Percentiles rank a stretch among this genome's conserved stretches.
Evolutionary conservation across 2,888 invertebrate species (phyloP).

Genomic region (Megalurothrips usitatus): DNA sequence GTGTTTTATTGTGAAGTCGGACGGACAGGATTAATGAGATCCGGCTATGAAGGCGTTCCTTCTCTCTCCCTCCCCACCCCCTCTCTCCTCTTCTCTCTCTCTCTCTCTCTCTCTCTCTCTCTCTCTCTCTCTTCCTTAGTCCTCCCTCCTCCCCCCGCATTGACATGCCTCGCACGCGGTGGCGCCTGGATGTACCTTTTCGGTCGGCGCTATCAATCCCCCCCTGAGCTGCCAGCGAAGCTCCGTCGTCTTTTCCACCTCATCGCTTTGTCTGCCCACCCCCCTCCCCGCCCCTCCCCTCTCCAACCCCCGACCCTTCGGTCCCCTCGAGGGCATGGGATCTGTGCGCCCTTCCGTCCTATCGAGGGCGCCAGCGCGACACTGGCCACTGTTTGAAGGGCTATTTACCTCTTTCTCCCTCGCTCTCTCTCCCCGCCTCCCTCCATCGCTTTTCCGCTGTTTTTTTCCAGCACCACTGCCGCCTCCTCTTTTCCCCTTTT

Average conservation of each 20-base stretch:
- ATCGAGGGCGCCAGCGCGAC: not conserved
- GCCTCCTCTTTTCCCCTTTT: not conserved
- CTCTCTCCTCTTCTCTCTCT: not conserved
- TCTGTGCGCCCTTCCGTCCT: too few species aligned
- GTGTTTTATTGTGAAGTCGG: not conserved
- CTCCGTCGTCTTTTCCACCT: too few species aligned
- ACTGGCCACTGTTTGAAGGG: not conserved
- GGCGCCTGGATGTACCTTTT: not conserved
- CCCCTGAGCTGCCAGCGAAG: not conserved
- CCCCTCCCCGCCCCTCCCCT: too few species aligned
- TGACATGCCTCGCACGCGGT: not conserved
- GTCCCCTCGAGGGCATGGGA: too few species aligned
- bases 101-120: not conserved
- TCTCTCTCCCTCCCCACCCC: not conserved
- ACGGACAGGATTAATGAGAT: slow-evolving; percentile 5
- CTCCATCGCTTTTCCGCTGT: not conserved
- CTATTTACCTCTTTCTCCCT: not conserved
- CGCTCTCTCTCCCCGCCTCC: not conserved
- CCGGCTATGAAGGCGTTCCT: not conserved
- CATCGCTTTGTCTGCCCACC: too few species aligned
- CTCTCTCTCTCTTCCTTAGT: not conserved
- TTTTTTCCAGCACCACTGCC: too few species aligned
- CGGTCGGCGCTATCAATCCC: not conserved
- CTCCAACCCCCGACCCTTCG: too few species aligned
- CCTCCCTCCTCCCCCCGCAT: not conserved